Evolutionary conservation across 2,888 invertebrate species (phyloP).

Genomic region (Orthonychiurus folsomi): DNA sequence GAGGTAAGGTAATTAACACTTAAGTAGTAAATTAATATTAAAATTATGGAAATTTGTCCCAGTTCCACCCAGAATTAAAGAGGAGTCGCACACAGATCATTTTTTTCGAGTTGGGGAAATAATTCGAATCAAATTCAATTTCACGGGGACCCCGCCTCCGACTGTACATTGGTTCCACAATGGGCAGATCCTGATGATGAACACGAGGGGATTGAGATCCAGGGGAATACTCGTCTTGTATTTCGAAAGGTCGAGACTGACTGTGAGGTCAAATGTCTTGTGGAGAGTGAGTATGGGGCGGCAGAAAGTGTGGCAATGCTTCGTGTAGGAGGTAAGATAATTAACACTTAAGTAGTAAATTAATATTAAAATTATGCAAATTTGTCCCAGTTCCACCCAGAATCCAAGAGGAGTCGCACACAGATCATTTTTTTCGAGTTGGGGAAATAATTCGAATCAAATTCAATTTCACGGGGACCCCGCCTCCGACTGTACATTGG

Average conservation of each 20-base stretch:
- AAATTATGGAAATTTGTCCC: conserved; percentile 11
- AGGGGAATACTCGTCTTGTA: conserved; percentile 14
- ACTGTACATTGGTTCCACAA: conserved; percentile 75
- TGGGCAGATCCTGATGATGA: conserved; percentile 45
- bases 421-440: conserved; percentile 75
- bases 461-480: conserved; percentile 74
- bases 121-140: conserved; percentile 70
- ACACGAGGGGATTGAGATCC: conserved; percentile 12
- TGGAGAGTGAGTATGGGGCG: conserved; percentile 78
- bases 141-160: conserved; percentile 78
- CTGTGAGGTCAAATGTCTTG: conserved; percentile 77
- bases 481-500: conserved; percentile 76
- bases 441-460: conserved; percentile 75
- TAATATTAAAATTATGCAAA: not conserved
- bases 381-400: conserved; percentile 60
- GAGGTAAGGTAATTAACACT: conserved; percentile 49
- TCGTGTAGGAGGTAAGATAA: conserved; percentile 57
- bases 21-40: not conserved
- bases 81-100: conserved; percentile 74
- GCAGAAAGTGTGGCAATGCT: conserved; percentile 67
- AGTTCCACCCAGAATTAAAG: conserved; percentile 71
- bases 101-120: conserved; percentile 78
- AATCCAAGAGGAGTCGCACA: conserved; percentile 70
- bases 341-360: no score
- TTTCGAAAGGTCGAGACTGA: conserved; percentile 54